Evolutionary conservation across 1,140 invertebrate species (phyloP).

Genomic region (Dendroctonus valens): DNA sequence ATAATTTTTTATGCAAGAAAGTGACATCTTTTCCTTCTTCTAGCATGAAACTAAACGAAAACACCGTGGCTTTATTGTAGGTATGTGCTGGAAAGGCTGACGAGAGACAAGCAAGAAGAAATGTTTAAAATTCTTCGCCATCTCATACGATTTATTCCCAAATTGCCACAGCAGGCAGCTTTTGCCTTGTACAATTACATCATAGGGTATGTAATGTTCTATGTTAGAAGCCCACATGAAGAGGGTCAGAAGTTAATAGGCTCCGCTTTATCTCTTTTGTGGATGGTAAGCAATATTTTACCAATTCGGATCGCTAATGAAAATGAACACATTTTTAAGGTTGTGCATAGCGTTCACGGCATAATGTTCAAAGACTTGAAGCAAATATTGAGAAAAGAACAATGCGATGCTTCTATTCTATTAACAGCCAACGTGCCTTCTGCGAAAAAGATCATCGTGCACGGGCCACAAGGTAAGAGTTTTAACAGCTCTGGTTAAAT

Average conservation of each 20-base stretch:
- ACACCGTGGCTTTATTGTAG: slow-evolving; percentile 49
- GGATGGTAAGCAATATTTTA: slow-evolving; percentile 72
- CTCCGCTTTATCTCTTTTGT: slow-evolving; percentile 89
- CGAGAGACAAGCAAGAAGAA: slow-evolving; percentile 91
- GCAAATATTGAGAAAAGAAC: slow-evolving; percentile 97
- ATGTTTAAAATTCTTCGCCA: slow-evolving; percentile 94
- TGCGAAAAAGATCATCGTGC: slow-evolving; percentile 98
- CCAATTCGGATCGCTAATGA: background rate
- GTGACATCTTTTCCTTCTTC: background rate
- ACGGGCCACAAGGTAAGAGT: slow-evolving; percentile 74
- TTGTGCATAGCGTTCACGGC: slow-evolving; percentile 95
- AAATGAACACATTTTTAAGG: slow-evolving; percentile 54
- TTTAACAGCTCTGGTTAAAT: background rate
- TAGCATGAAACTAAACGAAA: background rate
- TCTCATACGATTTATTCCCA: slow-evolving; percentile 88
- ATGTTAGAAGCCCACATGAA: slow-evolving; percentile 92
- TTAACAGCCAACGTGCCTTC: slow-evolving; percentile 98
- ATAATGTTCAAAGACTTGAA: slow-evolving; percentile 99
- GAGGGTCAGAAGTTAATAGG: slow-evolving; percentile 88
- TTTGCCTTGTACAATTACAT: slow-evolving; percentile 99
- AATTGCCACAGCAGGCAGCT: slow-evolving; percentile 94
- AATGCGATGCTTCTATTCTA: slow-evolving; percentile 96
- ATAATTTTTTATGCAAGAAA: background rate
- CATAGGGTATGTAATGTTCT: slow-evolving; percentile 99
- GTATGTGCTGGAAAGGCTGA: slow-evolving; percentile 94